These are phyloP conservation scores for Cryptotis parvus DNA, from an alignment of 2,113 vertebrate species.

Conservation along the genomic window DNA sequence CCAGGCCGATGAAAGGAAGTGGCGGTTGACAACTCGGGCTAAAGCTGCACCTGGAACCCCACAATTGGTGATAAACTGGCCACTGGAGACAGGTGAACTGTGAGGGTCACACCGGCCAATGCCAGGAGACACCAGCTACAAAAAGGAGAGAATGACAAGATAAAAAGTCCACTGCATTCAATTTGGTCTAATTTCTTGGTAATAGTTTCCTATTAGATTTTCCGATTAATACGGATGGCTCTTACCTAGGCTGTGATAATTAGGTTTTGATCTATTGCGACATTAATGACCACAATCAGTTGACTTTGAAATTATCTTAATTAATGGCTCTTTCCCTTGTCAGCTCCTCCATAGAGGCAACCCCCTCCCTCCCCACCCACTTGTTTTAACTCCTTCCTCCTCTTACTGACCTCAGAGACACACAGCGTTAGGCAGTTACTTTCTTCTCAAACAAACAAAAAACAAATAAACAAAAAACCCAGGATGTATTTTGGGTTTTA, in stretches of 20 bases:
- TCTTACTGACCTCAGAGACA: conserved; percentile 54
- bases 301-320: conserved; percentile 84
- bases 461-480: not conserved
- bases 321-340: conserved; percentile 76
- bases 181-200: conserved; percentile 81
- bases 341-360: conserved; percentile 58
- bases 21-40: conserved; percentile 42
- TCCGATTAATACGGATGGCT: conserved; percentile 83
- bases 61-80: conserved; percentile 35
- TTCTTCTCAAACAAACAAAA: conserved; percentile 13
- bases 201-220: conserved; percentile 85
- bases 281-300: conserved; percentile 84
- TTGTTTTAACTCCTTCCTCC: conserved; percentile 75
- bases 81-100: conserved; percentile 9
- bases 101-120: conserved; percentile 70
- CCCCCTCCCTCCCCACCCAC: not conserved
- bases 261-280: conserved; percentile 85
- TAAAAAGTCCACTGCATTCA: conserved; percentile 81
- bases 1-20: conserved; percentile 30
- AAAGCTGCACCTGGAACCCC: conserved; percentile 19
- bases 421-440: not conserved
- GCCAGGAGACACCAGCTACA: conserved; percentile 47
- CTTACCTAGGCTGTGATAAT: conserved; percentile 82
- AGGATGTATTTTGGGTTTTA: not conserved
- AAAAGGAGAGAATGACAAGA: conserved; percentile 44